These are phyloP conservation scores for Micrasema minimum DNA, from an alignment of 1,140 invertebrate genomes.

Conservation along the genomic window DNA sequence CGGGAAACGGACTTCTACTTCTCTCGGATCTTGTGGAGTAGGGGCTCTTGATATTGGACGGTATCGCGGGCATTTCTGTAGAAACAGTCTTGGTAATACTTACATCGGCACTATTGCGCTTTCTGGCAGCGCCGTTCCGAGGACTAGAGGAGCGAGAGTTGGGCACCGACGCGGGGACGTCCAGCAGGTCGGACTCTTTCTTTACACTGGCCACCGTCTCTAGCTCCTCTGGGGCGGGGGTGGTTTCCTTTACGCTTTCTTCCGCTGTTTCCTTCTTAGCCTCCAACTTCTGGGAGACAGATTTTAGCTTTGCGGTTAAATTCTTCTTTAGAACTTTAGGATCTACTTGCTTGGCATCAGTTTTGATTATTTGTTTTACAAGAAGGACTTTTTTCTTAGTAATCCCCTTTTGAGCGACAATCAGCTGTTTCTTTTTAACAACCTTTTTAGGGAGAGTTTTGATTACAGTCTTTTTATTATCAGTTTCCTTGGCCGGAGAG, in stretches of 20 bases:
- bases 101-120: constrained; percentile 63
- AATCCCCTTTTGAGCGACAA: constrained; percentile 62
- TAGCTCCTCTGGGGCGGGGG: constrained; percentile 56
- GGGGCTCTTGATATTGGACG: constrained; percentile 61
- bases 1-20: constrained; percentile 63
- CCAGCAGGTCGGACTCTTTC: constrained; percentile 57
- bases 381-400: constrained; percentile 61
- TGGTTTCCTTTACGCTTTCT: constrained; percentile 54
- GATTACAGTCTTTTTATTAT: constrained; percentile 52
- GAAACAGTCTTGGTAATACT: constrained; percentile 63
- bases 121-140: constrained; percentile 58
- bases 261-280: constrained; percentile 55
- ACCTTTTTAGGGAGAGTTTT: constrained; percentile 40
- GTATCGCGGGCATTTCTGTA: constrained; percentile 58
- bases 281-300: constrained; percentile 42
- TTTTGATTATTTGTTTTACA: constrained; percentile 58
- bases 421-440: constrained; percentile 42
- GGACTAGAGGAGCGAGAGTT: constrained; percentile 64
- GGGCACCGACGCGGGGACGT: constrained; percentile 21
- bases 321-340: constrained; percentile 38
- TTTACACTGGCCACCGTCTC: constrained; percentile 61
- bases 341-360: constrained; percentile 57
- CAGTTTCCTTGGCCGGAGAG: constrained; percentile 59
- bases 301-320: constrained; percentile 40
- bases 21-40: constrained; percentile 69